These are phyloP conservation scores for Coecobrya sp. DNA, from an alignment of 2,888 invertebrate species.

Conservation along the genomic window DNA sequence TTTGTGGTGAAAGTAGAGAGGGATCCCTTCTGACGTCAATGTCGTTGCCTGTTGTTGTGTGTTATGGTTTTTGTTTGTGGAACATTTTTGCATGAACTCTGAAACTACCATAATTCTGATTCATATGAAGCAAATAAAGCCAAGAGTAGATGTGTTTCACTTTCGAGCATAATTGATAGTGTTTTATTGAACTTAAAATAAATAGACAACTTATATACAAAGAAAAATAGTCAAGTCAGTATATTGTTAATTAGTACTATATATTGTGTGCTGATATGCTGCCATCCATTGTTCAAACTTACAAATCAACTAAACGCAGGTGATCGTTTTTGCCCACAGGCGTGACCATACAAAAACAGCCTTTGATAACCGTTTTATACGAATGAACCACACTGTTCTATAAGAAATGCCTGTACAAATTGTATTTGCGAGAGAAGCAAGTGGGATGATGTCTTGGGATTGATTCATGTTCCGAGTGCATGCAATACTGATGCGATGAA, in stretches of 20 bases:
- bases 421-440: neutral
- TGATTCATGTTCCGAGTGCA: neutral
- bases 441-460: neutral
- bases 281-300: slow-evolving; percentile 12
- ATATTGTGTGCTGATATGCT: slow-evolving; percentile 8
- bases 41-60: slow-evolving; percentile 74
- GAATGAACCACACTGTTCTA: too few species aligned
- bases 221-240: slow-evolving; percentile 36
- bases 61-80: slow-evolving; percentile 51
- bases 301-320: neutral
- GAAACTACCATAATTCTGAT: neutral
- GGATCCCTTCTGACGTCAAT: slow-evolving; percentile 77
- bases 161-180: slow-evolving; percentile 39
- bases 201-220: slow-evolving; percentile 12
- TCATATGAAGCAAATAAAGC: neutral
- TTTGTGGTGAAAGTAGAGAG: slow-evolving; percentile 31
- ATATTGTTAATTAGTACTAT: slow-evolving; percentile 25
- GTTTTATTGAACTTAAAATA: slow-evolving; percentile 63
- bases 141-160: neutral
- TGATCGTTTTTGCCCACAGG: neutral
- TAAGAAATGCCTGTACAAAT: too few species aligned
- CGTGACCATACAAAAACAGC: too few species aligned
- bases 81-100: slow-evolving; percentile 1
- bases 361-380: too few species aligned
- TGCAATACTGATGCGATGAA: slow-evolving; percentile 36